phyloP scores from a whole-genome alignment of 2,888 invertebrate genomes.

The Phanerotoma sp. region DNA sequence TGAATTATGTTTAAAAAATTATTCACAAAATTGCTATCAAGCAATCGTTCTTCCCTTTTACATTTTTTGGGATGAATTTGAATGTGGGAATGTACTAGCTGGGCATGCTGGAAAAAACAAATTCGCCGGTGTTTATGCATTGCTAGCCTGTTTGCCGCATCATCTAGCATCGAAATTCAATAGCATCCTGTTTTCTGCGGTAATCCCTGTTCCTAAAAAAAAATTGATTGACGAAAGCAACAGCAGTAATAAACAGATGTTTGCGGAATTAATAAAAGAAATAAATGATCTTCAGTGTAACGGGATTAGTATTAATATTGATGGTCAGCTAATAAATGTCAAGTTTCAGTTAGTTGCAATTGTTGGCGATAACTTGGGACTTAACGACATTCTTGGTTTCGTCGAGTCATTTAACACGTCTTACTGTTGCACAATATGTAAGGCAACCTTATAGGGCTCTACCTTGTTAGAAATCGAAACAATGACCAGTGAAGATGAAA shows the following conservation, averaged over 20 bases:
- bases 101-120: conserved; percentile 34
- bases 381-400: conserved; percentile 36
- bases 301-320: conserved; percentile 28
- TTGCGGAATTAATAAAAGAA: conserved; percentile 34
- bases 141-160: conserved; percentile 32
- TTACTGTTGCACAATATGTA: conserved; percentile 33
- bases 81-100: conserved; percentile 35
- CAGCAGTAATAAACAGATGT: conserved; percentile 32
- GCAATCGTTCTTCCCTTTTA: conserved; percentile 28
- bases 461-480: not conserved
- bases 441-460: conserved; percentile 1
- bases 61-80: conserved; percentile 38
- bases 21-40: conserved; percentile 11
- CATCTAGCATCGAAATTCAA: conserved; percentile 30
- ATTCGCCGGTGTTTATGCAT: conserved; percentile 36
- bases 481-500: conserved; percentile 1
- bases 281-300: conserved; percentile 30
- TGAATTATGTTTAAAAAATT: conserved; percentile 10
- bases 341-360: conserved; percentile 21
- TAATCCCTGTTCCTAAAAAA: conserved; percentile 34
- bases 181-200: conserved; percentile 35
- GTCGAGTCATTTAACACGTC: conserved; percentile 34
- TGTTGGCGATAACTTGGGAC: conserved; percentile 37
- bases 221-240: conserved; percentile 8
- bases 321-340: conserved; percentile 1